Base-by-base conservation (phyloP, 2,113 vertebrate genomes). In the Blennius ocellaris region DNA sequence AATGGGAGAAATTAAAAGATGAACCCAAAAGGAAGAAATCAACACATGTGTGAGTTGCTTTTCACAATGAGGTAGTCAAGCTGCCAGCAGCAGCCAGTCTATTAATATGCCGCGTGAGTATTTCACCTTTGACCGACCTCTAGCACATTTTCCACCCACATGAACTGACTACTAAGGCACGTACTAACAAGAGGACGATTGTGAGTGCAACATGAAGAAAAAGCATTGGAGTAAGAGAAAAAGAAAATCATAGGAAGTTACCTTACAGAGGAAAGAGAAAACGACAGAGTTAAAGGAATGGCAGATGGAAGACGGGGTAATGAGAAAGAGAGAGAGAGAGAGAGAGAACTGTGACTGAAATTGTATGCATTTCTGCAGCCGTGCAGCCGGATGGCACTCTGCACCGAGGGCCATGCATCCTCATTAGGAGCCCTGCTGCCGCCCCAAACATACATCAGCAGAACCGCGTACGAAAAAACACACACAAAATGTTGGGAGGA, bases 391-490 rank as follows among this genome's bases (percentile, higher is more conserved):
- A 66, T 76, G 73, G 75, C 59, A 51, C 60, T 49, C 73, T 71
- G 54, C 69, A 78, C 61, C n/a, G 1, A 82, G 43, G 53, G 73
- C 75, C 76, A 85, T 83, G 76, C 50, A 81, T 90, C 72, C 80
- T 88, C 84, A 86, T 88, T 87, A 86, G 45, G 69, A 71, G 14
- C 52, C 63, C 76, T 78, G 71, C 74, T 78, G 79, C 68, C 68
- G 67, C 21, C 17, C 56, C 14, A 61, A 66, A 82, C 64, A 51
- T 49, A 62, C 73, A 69, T 61, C 70, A 69, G 76, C 78, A 76
- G 51, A 81, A 59, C 14, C 16, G 48, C 40, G 79, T 55, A 70
- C 40, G 69, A 49, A 64, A 60, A 63, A 52, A 57, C 47, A 55
- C 63, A 79, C n/a, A 62, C 44, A 30, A 54, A 57, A 59, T 17